Conservation (phyloP, 2,888 invertebrate genomes). For the Elegia similella region DNA sequence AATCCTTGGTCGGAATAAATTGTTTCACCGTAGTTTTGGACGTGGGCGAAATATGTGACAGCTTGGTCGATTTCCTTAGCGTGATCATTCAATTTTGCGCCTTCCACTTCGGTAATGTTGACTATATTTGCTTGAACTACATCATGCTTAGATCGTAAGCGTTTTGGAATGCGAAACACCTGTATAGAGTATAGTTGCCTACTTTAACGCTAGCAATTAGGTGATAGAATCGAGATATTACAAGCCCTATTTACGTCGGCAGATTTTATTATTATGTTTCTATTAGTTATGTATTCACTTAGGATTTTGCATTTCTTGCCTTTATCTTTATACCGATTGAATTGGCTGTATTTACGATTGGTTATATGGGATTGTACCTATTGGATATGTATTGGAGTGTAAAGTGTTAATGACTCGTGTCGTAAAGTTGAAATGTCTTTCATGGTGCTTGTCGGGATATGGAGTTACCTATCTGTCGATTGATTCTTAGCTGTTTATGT, state of each 20-base stretch:
- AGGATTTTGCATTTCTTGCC: conserved; percentile 27
- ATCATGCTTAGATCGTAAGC: conserved; percentile 50
- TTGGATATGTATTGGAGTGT: conserved; percentile 6
- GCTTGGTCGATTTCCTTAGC: conserved; percentile 36
- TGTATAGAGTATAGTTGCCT: conserved; percentile 37
- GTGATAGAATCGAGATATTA: conserved; percentile 42
- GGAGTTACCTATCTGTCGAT: neutral
- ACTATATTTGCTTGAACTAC: conserved; percentile 32
- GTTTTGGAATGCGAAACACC: conserved; percentile 63
- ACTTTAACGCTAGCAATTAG: conserved; percentile 42
- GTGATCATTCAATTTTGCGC: conserved; percentile 49
- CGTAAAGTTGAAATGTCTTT: neutral
- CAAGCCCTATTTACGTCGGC: conserved; percentile 30
- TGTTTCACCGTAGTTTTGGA: conserved; percentile 55
- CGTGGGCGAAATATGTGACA: conserved; percentile 70
- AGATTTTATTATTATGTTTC: conserved; percentile 20
- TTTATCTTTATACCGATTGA: conserved; percentile 2
- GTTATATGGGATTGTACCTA: conserved; percentile 6
- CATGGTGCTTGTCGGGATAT: neutral
- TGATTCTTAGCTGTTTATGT: neutral
- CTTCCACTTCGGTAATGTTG: conserved; percentile 45
- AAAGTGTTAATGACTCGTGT: conserved; percentile 8
- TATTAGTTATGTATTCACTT: conserved; percentile 15
- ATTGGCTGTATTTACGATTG: neutral
- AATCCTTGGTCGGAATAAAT: conserved; percentile 73